Conservation (phyloP, 2,113 vertebrate species). For the Engraulis encrasicolus region DNA sequence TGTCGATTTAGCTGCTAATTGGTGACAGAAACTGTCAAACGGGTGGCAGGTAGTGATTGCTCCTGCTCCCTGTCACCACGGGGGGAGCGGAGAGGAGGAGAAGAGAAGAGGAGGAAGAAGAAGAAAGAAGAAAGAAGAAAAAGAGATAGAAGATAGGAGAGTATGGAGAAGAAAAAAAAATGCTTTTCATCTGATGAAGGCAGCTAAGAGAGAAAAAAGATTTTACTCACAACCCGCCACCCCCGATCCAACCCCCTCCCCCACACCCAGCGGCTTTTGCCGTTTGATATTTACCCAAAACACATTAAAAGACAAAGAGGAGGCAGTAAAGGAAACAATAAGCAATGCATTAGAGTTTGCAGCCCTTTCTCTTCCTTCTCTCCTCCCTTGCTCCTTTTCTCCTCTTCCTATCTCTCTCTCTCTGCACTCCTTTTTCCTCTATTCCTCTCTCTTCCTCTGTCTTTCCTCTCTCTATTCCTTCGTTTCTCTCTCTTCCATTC, state of each 20-base stretch:
- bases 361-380: conserved; percentile 56
- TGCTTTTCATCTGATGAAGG: conserved; percentile 86
- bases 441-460: conserved; percentile 32
- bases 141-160: too few relatives aligned
- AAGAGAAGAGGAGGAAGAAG: too few relatives aligned
- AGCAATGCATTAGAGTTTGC: conserved; percentile 83
- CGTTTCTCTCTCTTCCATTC: too few relatives aligned
- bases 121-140: too few relatives aligned
- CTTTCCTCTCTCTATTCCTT: too few relatives aligned
- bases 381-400: conserved; percentile 38
- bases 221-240: conserved; percentile 79
- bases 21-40: conserved; percentile 99
- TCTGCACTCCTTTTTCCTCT: too few relatives aligned
- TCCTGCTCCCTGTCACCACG: conserved; percentile 89
- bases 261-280: too few relatives aligned
- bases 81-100: conserved; percentile 81
- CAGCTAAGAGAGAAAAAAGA: conserved; percentile 73
- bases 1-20: conserved; percentile 99
- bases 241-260: conserved; percentile 77
- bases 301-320: conserved; percentile 89
- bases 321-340: conserved; percentile 77
- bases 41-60: conserved; percentile 92
- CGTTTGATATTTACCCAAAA: conserved; percentile 91
- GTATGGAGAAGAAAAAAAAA: conserved; percentile 36
- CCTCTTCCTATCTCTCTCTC: conserved; percentile 1